phyloP scores from a whole-genome alignment of 2,113 vertebrate genomes.

The Petaurus breviceps region DNA sequence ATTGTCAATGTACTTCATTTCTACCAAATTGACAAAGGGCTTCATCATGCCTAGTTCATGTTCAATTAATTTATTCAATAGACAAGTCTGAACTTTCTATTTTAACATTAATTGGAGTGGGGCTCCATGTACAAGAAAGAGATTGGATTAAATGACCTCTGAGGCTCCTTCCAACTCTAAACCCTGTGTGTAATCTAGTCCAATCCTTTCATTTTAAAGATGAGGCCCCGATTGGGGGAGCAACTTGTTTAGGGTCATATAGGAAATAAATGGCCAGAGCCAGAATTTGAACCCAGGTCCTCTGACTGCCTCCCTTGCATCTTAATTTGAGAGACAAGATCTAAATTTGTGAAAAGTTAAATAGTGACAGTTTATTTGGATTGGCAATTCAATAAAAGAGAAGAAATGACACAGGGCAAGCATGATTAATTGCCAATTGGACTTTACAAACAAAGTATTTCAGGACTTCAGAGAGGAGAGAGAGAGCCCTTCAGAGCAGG shows the following conservation, averaged over 20 bases:
- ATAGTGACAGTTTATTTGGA: not conserved
- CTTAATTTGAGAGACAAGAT: not conserved
- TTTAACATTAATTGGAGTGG: not conserved
- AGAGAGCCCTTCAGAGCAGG: not conserved
- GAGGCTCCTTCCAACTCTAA: not conserved
- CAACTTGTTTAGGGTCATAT: not conserved
- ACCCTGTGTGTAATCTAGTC: not conserved
- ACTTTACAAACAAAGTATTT: not conserved
- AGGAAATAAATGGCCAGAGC: not conserved
- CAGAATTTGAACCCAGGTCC: not conserved
- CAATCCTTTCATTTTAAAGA: not conserved
- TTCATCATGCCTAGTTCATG: not conserved
- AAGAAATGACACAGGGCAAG: not conserved
- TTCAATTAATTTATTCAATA: not conserved
- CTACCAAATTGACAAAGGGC: not conserved
- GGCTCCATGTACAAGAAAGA: not conserved
- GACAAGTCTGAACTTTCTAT: not conserved
- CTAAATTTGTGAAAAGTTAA: not conserved
- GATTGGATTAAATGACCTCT: not conserved
- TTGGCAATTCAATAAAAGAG: not conserved
- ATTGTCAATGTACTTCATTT: not conserved
- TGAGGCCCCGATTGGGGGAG: not conserved
- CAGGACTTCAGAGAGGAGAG: not conserved
- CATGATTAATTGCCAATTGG: not conserved
- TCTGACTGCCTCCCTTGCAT: not conserved